Conservation (phyloP, 2,888 invertebrate species). For the Oxytorus armatus region DNA sequence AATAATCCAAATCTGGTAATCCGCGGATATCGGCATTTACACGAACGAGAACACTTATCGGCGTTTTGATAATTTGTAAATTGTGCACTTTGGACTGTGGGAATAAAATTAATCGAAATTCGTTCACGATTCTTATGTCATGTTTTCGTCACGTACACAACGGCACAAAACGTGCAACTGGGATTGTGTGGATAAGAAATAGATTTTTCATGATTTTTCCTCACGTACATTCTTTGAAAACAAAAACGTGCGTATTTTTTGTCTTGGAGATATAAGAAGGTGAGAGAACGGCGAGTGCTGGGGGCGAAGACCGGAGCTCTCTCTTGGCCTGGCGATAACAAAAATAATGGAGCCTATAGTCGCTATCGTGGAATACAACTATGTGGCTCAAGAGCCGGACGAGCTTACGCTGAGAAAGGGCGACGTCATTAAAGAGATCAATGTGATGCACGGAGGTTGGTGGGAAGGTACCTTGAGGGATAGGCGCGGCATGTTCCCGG, state of each 20-base stretch:
- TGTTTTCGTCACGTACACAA: background rate
- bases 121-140: constrained; percentile 1
- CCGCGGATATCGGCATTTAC: constrained; percentile 30
- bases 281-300: constrained; percentile 59
- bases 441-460: constrained; percentile 93
- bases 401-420: constrained; percentile 94
- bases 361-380: constrained; percentile 94
- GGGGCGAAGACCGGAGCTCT: constrained; percentile 56
- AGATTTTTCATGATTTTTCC: background rate
- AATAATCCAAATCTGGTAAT: constrained; percentile 49
- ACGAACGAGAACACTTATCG: constrained; percentile 8
- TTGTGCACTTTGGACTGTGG: constrained; percentile 11
- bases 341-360: constrained; percentile 89
- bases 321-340: background rate
- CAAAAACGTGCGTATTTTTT: constrained; percentile 52
- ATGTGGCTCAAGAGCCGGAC: constrained; percentile 93
- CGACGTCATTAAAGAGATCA: constrained; percentile 92
- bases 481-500: constrained; percentile 95
- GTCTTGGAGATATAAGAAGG: constrained; percentile 71
- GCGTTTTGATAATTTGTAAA: constrained; percentile 1
- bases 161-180: background rate
- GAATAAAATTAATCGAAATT: background rate
- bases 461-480: constrained; percentile 95
- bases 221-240: background rate
- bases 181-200: background rate